Evolutionary conservation across 2,797 vertebrate species (phyloP).

Genomic region (Tangara arthus): DNA sequence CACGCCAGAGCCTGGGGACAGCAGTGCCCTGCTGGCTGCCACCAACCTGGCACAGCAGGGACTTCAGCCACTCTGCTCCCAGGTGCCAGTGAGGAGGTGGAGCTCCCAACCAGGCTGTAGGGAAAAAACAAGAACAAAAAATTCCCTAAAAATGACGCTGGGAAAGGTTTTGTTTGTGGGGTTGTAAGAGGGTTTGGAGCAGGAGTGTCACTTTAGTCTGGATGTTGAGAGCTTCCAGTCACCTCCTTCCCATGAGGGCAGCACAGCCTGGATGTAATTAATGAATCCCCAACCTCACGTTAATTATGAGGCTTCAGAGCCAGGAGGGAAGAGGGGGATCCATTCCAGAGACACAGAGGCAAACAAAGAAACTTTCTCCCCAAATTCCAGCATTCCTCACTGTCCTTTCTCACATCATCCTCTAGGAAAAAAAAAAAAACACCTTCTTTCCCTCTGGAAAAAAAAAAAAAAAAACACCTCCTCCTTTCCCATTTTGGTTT

Average conservation of each 20-base stretch:
- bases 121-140: rapidly evolving
- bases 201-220: background rate
- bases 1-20: background rate
- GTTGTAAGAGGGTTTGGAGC: background rate
- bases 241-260: background rate
- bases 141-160: rapidly evolving
- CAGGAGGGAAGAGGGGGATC: background rate
- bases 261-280: background rate
- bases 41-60: rapidly evolving
- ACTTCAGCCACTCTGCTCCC: rapidly evolving
- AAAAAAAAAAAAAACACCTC: background rate
- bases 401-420: background rate
- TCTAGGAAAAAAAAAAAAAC: too few relatives aligned
- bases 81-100: rapidly evolving
- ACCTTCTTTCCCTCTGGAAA: too few relatives aligned
- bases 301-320: background rate
- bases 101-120: background rate
- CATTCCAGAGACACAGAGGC: background rate
- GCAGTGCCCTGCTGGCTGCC: rapidly evolving
- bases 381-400: rapidly evolving
- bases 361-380: background rate
- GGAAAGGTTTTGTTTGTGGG: background rate
- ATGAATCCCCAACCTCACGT: background rate
- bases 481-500: background rate
- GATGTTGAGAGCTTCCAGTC: background rate